Percentiles rank a stretch among this genome's conserved stretches.
Conservation (phyloP, 2,113 vertebrate species). For the Bubo scandiacus region DNA sequence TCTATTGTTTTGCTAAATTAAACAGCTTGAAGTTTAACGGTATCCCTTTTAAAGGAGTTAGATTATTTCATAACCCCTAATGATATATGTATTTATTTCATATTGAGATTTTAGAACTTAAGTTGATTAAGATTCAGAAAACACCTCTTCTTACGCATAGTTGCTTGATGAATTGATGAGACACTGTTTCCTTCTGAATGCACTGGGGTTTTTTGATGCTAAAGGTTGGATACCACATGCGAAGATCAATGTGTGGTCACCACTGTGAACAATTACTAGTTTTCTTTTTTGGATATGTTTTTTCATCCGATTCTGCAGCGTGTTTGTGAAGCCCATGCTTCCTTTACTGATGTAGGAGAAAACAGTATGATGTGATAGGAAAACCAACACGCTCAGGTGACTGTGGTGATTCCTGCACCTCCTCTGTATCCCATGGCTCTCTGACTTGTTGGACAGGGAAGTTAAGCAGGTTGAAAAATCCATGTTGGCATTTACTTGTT, state of each 20-base stretch:
- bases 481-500: background rate
- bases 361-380: accelerated
- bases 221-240: background rate
- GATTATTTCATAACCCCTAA: background rate
- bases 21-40: background rate
- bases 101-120: background rate
- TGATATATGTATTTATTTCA: background rate
- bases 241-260: background rate
- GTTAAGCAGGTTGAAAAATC: background rate
- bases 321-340: background rate
- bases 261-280: background rate
- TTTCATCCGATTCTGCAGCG: background rate
- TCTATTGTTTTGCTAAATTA: background rate
- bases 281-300: background rate
- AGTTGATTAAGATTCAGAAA: background rate
- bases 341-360: background rate
- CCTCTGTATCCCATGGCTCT: accelerated
- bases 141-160: background rate
- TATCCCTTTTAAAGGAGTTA: background rate
- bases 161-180: background rate
- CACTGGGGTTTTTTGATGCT: background rate
- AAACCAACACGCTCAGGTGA: background rate
- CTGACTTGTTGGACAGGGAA: background rate
- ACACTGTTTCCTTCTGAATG: background rate
- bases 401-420: background rate